These are phyloP conservation scores for Stegana nigrithorax DNA, from an alignment of 2,888 invertebrate genomes.

Conservation along the genomic window DNA sequence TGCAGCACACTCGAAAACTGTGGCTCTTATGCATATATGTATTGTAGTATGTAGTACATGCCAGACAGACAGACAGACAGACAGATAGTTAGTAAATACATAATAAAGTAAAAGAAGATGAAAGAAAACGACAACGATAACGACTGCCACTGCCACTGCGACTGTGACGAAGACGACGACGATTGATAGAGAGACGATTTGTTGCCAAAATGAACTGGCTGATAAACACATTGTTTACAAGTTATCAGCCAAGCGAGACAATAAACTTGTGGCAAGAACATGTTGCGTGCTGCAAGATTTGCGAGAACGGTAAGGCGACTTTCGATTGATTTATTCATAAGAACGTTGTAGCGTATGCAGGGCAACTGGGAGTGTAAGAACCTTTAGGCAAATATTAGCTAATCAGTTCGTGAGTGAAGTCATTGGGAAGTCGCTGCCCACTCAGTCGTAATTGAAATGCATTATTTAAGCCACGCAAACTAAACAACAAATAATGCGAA, in stretches of 20 bases:
- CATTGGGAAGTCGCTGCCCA: conserved; percentile 14
- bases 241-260: background rate
- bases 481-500: conserved; percentile 1
- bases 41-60: too few relatives aligned
- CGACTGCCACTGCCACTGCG: too few relatives aligned
- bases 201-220: conserved; percentile 35
- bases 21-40: too few relatives aligned
- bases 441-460: conserved; percentile 45
- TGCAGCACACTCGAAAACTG: too few relatives aligned
- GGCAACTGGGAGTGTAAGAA: background rate
- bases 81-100: too few relatives aligned
- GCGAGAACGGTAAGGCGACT: background rate
- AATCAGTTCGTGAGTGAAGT: too few relatives aligned
- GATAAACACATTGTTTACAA: conserved; percentile 31
- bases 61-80: too few relatives aligned
- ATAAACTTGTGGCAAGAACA: conserved; percentile 24
- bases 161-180: too few relatives aligned
- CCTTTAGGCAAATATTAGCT: background rate
- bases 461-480: conserved; percentile 39
- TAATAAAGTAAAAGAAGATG: too few relatives aligned
- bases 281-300: conserved; percentile 36
- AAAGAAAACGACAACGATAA: too few relatives aligned
- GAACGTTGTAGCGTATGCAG: conserved; percentile 20
- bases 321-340: conserved; percentile 43
- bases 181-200: background rate